phyloP scores from a whole-genome alignment of 2,113 vertebrate genomes.

The Tyrannus savana region DNA sequence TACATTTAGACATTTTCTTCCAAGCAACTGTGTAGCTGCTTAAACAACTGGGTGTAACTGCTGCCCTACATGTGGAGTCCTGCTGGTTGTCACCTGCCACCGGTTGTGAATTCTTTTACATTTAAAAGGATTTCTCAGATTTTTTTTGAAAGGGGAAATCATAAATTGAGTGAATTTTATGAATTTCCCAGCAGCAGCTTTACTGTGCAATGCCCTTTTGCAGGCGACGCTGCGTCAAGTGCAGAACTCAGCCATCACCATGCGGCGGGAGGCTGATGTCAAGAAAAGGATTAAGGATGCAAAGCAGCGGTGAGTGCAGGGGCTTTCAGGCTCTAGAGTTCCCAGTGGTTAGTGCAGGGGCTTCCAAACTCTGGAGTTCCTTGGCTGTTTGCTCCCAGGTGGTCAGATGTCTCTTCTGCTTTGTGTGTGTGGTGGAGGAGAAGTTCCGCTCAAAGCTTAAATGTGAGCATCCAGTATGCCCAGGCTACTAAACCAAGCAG shows the following conservation, averaged over 20 bases:
- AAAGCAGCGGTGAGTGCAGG: slow-evolving; percentile 85
- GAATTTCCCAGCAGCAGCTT: not conserved
- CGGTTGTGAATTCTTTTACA: not conserved
- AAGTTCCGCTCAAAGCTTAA: not conserved
- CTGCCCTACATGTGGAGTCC: not conserved
- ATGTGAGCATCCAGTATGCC: not conserved
- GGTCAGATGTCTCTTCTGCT: not conserved
- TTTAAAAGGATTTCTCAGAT: not conserved
- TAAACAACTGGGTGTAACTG: not conserved
- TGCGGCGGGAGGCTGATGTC: slow-evolving; percentile 89
- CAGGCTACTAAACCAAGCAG: not conserved
- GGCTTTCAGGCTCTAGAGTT: not conserved
- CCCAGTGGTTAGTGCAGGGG: not conserved
- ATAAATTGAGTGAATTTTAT: not conserved
- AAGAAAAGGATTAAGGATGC: slow-evolving; percentile 92
- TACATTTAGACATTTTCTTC: not conserved
- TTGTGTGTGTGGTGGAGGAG: not conserved
- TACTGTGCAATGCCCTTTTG: not conserved
- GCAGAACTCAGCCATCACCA: slow-evolving; percentile 87
- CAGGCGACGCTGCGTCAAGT: slow-evolving; percentile 88
- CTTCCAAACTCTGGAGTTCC: not conserved
- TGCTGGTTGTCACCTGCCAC: not conserved
- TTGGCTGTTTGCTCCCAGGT: not conserved
- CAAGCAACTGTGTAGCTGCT: not conserved
- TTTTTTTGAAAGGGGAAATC: not conserved